Conservation (phyloP, 2,113 vertebrate genomes). For the Alligator sinensis region DNA sequence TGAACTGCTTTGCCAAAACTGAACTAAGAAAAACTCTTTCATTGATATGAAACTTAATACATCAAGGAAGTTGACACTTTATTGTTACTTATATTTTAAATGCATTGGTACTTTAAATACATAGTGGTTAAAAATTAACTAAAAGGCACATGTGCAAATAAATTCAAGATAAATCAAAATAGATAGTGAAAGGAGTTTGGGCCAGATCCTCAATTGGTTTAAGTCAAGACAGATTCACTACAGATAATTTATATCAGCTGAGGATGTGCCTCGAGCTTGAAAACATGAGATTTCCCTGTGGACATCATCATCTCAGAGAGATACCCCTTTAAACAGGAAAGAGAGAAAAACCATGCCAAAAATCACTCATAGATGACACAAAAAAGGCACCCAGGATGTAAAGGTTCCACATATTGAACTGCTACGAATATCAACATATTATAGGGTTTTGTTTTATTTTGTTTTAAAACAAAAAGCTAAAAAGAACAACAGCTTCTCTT, state of each 20-base stretch:
- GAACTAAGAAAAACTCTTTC: too few species aligned
- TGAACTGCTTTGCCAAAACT: too few species aligned
- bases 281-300: neutral
- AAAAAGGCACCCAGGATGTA: neutral
- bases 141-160: too few species aligned
- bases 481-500: neutral
- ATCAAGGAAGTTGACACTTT: too few species aligned
- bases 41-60: too few species aligned
- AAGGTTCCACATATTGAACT: conserved; percentile 18
- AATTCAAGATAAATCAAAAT: too few species aligned
- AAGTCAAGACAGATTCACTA: neutral
- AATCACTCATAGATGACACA: too few species aligned
- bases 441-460: neutral
- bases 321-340: neutral
- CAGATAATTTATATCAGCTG: neutral
- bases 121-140: too few species aligned
- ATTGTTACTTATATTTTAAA: too few species aligned
- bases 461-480: conserved; percentile 21
- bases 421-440: conserved; percentile 28
- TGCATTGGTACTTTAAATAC: too few species aligned
- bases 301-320: conserved; percentile 20
- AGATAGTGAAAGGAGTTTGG: too few species aligned
- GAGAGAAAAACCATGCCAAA: neutral
- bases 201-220: too few species aligned
- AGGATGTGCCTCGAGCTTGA: neutral